phyloP scores from a whole-genome alignment of 2,888 invertebrate genomes.

The Sinelater perroti region DNA sequence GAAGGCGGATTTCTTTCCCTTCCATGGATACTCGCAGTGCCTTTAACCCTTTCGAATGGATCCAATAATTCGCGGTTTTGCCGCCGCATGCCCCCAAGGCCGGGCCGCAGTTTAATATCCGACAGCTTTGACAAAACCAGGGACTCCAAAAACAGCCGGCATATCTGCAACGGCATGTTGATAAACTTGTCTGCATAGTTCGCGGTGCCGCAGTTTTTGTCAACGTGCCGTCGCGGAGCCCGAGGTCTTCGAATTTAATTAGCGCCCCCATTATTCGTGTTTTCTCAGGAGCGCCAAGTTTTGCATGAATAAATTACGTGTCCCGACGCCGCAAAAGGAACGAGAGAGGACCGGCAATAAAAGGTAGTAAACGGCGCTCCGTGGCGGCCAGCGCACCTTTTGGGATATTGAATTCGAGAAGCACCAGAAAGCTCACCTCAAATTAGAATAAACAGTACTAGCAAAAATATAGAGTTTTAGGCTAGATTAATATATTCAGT shows the following conservation, averaged over 20 bases:
- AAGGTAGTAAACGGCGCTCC: neutral
- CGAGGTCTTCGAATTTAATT: constrained; percentile 21
- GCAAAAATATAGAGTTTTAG: no score
- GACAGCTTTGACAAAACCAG: neutral
- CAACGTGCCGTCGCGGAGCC: neutral
- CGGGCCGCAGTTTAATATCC: constrained; percentile 1
- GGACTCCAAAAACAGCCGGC: neutral
- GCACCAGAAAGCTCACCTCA: no score
- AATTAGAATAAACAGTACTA: no score
- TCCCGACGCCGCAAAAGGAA: neutral
- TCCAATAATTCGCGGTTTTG: no score
- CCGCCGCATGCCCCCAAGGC: no score
- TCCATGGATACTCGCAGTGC: no score
- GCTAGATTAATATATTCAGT: no score
- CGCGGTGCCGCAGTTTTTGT: constrained; percentile 5
- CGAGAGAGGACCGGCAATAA: neutral
- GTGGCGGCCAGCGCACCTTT: no score
- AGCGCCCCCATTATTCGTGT: constrained; percentile 9
- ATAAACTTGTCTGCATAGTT: constrained; percentile 27
- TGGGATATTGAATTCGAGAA: no score
- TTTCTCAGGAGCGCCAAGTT: constrained; percentile 1
- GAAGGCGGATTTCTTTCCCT: no score
- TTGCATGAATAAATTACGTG: constrained; percentile 6
- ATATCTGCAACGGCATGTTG: constrained; percentile 14
- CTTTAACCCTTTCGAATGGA: no score